phyloP scores from a whole-genome alignment of 2,797 vertebrate species.

The Peromyscus melanophrys region DNA sequence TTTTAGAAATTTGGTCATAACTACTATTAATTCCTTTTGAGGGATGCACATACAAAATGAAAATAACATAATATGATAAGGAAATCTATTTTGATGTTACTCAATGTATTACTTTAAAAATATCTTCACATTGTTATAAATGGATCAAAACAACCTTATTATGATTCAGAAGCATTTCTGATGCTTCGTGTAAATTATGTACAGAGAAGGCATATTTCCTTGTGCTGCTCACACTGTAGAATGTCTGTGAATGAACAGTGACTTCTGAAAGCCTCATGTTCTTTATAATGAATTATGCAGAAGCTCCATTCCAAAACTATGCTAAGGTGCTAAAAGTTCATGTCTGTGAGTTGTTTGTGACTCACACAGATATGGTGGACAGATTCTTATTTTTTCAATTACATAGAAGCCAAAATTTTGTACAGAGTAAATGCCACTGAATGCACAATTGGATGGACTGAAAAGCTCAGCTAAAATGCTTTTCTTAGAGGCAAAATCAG shows the following conservation, averaged over 20 bases:
- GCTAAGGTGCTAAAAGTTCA: constrained; percentile 83
- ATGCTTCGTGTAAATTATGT: constrained; percentile 84
- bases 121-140: constrained; percentile 81
- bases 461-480: constrained; percentile 77
- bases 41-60: constrained; percentile 46
- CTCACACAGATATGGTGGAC: constrained; percentile 72
- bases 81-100: constrained; percentile 75
- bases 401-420: constrained; percentile 24
- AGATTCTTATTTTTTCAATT: constrained; percentile 71
- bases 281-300: constrained; percentile 89
- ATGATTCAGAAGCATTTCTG: constrained; percentile 79
- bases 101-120: constrained; percentile 74
- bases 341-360: constrained; percentile 59
- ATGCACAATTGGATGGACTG: constrained; percentile 60
- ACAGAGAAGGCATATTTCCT: constrained; percentile 81
- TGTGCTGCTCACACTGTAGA: constrained; percentile 77
- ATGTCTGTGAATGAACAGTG: constrained; percentile 82
- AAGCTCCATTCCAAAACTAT: constrained; percentile 75
- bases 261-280: constrained; percentile 84
- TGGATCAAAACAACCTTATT: constrained; percentile 83
- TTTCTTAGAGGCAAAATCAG: constrained; percentile 28
- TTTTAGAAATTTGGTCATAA: constrained; percentile 81
- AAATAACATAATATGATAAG: not conserved
- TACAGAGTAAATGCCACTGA: constrained; percentile 72
- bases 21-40: constrained; percentile 79